phyloP scores from a whole-genome alignment of 1,140 invertebrate genomes.

The Hylaeus volcanicus region DNA sequence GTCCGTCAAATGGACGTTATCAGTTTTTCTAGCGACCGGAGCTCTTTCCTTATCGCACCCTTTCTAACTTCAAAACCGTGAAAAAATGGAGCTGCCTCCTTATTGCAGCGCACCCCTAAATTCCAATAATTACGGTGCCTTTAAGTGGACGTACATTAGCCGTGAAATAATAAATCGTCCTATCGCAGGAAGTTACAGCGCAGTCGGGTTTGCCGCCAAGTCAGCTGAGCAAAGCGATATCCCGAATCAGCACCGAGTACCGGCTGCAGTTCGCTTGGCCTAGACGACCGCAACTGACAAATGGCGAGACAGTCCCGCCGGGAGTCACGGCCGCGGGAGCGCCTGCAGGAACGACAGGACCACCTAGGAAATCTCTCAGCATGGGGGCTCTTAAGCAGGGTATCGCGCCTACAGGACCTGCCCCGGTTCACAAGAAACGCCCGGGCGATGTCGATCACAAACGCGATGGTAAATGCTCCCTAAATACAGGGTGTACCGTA shows the following conservation, averaged over 20 bases:
- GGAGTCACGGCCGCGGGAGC: slow-evolving; percentile 74
- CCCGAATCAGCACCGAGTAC: slow-evolving; percentile 91
- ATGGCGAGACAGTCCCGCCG: slow-evolving; percentile 82
- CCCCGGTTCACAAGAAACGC: slow-evolving; percentile 85
- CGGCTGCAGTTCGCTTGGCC: slow-evolving; percentile 94
- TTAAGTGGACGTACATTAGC: too few species aligned
- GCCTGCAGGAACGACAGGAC: slow-evolving; percentile 77
- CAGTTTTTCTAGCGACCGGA: too few species aligned
- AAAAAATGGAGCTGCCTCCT: too few species aligned
- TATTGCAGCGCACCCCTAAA: too few species aligned
- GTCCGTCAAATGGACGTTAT: too few species aligned
- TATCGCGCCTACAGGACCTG: slow-evolving; percentile 77
- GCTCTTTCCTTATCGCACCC: too few species aligned
- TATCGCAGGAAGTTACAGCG: slow-evolving; percentile 77
- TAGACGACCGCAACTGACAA: slow-evolving; percentile 77
- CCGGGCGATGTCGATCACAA: slow-evolving; percentile 78
- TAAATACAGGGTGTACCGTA: too few species aligned
- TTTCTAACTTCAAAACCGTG: too few species aligned
- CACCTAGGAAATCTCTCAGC: slow-evolving; percentile 90
- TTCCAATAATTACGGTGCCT: too few species aligned
- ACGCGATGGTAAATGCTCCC: slow-evolving; percentile 71
- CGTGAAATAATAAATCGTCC: not conserved
- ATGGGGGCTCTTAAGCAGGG: slow-evolving; percentile 91
- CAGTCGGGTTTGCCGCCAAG: slow-evolving; percentile 79
- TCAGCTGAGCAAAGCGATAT: slow-evolving; percentile 86